Evolutionary conservation across 2,888 invertebrate genomes (phyloP).

Genomic region (Athetis lepigone): DNA sequence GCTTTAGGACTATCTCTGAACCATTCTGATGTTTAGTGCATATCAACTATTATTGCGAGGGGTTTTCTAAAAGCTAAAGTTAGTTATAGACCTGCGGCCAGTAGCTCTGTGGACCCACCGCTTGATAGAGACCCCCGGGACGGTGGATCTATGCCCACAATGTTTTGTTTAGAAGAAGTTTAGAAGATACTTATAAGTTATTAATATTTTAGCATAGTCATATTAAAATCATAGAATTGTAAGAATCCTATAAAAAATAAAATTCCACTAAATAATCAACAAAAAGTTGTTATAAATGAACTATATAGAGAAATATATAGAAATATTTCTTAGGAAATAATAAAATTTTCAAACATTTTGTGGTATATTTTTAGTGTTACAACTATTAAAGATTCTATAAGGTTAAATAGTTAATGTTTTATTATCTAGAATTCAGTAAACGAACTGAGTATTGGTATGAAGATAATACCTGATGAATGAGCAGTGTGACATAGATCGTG

Average conservation of each 20-base stretch:
- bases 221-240: slow-evolving; percentile 18
- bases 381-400: background rate
- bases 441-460: background rate
- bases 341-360: background rate
- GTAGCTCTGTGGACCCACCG: slow-evolving; percentile 90
- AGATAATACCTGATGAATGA: slow-evolving; percentile 92
- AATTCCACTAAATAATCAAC: slow-evolving; percentile 2
- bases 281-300: background rate
- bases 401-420: background rate
- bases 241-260: background rate
- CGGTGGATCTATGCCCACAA: slow-evolving; percentile 87
- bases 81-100: slow-evolving; percentile 92
- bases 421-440: background rate
- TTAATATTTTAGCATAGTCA: slow-evolving; percentile 7
- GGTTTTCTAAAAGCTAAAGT: slow-evolving; percentile 72
- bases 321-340: background rate
- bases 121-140: slow-evolving; percentile 91
- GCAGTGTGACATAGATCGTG: slow-evolving; percentile 92
- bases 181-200: slow-evolving; percentile 48
- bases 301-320: background rate
- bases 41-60: slow-evolving; percentile 68
- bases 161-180: slow-evolving; percentile 68
- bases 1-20: slow-evolving; percentile 67
- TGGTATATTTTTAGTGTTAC: background rate
- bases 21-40: slow-evolving; percentile 69